phyloP scores from a whole-genome alignment of 2,113 vertebrate species.

The Corynorhinus townsendii region DNA sequence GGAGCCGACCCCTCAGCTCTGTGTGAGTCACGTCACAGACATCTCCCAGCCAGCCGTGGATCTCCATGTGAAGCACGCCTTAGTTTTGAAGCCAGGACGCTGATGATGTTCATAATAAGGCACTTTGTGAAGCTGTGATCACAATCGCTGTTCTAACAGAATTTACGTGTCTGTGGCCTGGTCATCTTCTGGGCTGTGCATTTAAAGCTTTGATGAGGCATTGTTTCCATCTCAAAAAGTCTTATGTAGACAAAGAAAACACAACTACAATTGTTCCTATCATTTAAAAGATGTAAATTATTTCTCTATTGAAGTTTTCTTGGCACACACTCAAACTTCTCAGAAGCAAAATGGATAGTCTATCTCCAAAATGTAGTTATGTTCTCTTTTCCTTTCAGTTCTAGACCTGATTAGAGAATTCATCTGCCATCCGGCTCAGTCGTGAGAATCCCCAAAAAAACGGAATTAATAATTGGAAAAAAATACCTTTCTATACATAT shows the following conservation, averaged over 20 bases:
- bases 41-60: rapidly evolving
- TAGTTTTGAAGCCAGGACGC: background rate
- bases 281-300: background rate
- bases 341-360: background rate
- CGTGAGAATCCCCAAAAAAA: background rate
- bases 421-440: background rate
- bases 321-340: background rate
- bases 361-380: background rate
- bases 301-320: background rate
- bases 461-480: background rate
- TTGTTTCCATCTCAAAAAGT: background rate
- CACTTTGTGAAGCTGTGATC: background rate
- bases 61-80: background rate
- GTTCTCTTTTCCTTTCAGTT: background rate
- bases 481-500: background rate
- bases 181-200: background rate
- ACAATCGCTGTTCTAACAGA: background rate
- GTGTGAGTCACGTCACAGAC: background rate
- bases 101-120: background rate
- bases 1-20: background rate
- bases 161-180: background rate
- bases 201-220: background rate
- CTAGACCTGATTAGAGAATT: background rate
- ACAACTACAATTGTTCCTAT: background rate
- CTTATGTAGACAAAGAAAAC: background rate